Conservation (phyloP, 2,113 vertebrate species). For the Phylloscopus whistleri region DNA sequence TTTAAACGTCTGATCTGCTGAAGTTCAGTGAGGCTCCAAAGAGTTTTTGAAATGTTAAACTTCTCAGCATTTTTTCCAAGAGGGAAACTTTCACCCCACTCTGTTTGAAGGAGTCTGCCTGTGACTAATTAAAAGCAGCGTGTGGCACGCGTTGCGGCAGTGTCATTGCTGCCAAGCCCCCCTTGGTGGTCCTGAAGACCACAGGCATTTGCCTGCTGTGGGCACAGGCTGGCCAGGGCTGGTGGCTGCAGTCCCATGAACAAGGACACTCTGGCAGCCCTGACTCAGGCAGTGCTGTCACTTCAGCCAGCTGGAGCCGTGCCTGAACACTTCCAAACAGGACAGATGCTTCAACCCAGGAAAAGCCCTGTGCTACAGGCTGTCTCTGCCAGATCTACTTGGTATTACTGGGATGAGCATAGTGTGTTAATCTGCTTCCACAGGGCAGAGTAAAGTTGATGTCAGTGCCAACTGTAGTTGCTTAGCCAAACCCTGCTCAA, state of each 20-base stretch:
- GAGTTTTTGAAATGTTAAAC: not conserved
- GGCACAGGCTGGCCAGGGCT: fast-evolving
- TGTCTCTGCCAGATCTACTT: not conserved
- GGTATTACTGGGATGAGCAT: not conserved
- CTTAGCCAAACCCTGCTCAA: not conserved
- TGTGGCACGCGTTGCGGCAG: not conserved
- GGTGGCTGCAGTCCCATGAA: not conserved
- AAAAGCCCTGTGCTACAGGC: not conserved
- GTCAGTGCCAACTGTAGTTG: not conserved
- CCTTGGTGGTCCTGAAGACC: conserved; percentile 14
- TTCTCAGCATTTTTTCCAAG: not conserved
- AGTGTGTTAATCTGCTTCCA: not conserved
- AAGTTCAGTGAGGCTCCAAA: not conserved
- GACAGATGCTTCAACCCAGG: not conserved
- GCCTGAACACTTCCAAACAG: not conserved
- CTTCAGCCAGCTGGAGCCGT: not conserved
- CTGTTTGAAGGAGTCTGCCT: not conserved
- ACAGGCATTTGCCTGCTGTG: not conserved
- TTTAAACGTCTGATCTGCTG: not conserved
- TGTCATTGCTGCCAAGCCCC: not conserved
- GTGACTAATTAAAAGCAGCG: not conserved
- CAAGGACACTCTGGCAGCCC: not conserved
- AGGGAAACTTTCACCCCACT: not conserved
- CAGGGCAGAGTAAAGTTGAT: not conserved
- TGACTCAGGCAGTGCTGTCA: fast-evolving